phyloP scores from a whole-genome alignment of 2,797 vertebrate genomes.

The Thunnus albacares region DNA sequence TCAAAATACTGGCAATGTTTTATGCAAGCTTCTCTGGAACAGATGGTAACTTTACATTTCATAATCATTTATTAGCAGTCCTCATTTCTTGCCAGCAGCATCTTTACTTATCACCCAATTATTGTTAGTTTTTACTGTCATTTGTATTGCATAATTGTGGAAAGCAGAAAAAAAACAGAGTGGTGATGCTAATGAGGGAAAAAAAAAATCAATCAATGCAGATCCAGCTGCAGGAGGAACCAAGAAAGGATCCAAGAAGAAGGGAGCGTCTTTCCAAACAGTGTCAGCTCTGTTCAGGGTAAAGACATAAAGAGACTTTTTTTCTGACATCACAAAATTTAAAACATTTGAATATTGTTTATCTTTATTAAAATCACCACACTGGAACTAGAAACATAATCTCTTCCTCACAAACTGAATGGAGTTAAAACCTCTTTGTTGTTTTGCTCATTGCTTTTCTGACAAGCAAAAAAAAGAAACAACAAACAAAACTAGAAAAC shows the following conservation, averaged over 20 bases:
- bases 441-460: not conserved
- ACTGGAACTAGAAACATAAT: not conserved
- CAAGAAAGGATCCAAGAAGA: constrained; percentile 88
- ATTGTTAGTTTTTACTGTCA: not conserved
- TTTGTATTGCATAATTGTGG: not conserved
- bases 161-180: not conserved
- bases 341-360: no score
- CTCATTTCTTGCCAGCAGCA: not conserved
- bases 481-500: not conserved
- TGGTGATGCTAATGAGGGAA: not conserved
- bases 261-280: constrained; percentile 91
- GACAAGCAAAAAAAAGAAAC: not conserved
- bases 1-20: constrained; percentile 83
- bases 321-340: constrained; percentile 52
- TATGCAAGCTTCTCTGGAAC: constrained; percentile 80
- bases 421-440: not conserved
- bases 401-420: not conserved
- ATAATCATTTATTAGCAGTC: not conserved
- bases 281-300: constrained; percentile 90
- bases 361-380: not conserved
- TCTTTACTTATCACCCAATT: not conserved
- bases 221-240: constrained; percentile 50
- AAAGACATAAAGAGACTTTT: not conserved
- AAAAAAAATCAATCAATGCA: constrained; percentile 46
- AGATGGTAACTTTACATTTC: constrained; percentile 23